phyloP scores from a whole-genome alignment of 2,888 invertebrate genomes.

The Athetis lepigone region DNA sequence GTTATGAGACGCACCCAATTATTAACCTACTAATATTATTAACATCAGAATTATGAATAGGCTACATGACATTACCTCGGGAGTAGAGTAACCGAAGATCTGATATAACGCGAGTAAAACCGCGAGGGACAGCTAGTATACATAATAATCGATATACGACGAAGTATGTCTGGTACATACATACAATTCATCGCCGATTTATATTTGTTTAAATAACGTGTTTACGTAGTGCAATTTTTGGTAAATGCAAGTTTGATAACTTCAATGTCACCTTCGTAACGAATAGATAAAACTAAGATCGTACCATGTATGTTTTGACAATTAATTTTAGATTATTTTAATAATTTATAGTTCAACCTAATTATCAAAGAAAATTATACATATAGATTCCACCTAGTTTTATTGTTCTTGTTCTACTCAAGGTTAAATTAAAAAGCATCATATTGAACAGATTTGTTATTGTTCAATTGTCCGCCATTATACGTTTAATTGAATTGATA shows the following conservation, averaged over 20 bases:
- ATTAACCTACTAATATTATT: no score
- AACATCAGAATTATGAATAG: no score
- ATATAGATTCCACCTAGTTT: neutral
- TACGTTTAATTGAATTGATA: constrained; percentile 29
- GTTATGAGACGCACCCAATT: no score
- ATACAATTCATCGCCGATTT: constrained; percentile 1
- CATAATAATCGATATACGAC: no score
- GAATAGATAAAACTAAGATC: constrained; percentile 45
- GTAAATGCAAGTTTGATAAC: constrained; percentile 25
- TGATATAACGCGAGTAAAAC: no score
- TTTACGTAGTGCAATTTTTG: constrained; percentile 28
- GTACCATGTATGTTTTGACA: constrained; percentile 26
- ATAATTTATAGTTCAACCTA: neutral
- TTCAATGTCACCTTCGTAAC: constrained; percentile 45
- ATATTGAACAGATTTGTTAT: constrained; percentile 13
- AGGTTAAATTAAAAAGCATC: constrained; percentile 1
- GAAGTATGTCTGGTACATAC: neutral
- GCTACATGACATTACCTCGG: no score
- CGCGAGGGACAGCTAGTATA: no score
- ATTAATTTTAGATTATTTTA: constrained; percentile 20
- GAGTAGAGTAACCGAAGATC: no score
- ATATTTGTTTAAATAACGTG: constrained; percentile 5
- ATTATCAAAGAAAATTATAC: neutral
- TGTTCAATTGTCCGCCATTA: constrained; percentile 4
- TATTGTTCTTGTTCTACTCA: no score